Evolutionary conservation across 2,113 vertebrate genomes (phyloP).

Genomic region (Menidia beryllina): DNA sequence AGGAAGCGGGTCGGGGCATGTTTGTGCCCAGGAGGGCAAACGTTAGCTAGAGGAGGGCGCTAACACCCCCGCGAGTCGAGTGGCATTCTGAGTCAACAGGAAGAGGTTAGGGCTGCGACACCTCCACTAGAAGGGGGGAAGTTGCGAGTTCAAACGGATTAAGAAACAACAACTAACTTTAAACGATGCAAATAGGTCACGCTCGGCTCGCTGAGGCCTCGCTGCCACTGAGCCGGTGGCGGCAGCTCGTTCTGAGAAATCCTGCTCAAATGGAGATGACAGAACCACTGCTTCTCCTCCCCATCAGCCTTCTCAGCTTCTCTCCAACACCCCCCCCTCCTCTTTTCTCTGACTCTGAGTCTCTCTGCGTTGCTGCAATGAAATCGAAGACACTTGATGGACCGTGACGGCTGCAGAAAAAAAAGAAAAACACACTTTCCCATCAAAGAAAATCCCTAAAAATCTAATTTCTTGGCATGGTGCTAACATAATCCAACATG

Average conservation of each 20-base stretch:
- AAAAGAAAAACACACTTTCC: constrained; percentile 13
- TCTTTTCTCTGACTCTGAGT: neutral
- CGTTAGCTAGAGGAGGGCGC: neutral
- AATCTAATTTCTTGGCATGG: constrained; percentile 2
- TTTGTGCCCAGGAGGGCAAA: constrained; percentile 20
- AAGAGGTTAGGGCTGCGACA: constrained; percentile 64
- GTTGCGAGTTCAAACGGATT: constrained; percentile 19
- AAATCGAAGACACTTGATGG: constrained; percentile 57
- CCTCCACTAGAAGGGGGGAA: constrained; percentile 15
- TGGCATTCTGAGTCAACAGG: constrained; percentile 63
- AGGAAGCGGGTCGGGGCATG: neutral
- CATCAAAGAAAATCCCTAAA: neutral
- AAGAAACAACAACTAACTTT: constrained; percentile 24
- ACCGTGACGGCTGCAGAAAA: constrained; percentile 29
- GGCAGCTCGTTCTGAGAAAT: constrained; percentile 36
- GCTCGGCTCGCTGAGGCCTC: constrained; percentile 7
- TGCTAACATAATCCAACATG: neutral
- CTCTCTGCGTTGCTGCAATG: constrained; percentile 43
- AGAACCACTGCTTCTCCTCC: constrained; percentile 38
- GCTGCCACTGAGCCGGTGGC: neutral
- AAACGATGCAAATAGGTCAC: constrained; percentile 8
- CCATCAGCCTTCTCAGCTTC: constrained; percentile 15
- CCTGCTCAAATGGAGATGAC: constrained; percentile 62
- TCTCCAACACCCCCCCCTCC: neutral
- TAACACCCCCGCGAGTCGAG: constrained; percentile 47